Base-by-base conservation (phyloP, 2,113 vertebrate genomes). In the Pterocles burchelli region DNA sequence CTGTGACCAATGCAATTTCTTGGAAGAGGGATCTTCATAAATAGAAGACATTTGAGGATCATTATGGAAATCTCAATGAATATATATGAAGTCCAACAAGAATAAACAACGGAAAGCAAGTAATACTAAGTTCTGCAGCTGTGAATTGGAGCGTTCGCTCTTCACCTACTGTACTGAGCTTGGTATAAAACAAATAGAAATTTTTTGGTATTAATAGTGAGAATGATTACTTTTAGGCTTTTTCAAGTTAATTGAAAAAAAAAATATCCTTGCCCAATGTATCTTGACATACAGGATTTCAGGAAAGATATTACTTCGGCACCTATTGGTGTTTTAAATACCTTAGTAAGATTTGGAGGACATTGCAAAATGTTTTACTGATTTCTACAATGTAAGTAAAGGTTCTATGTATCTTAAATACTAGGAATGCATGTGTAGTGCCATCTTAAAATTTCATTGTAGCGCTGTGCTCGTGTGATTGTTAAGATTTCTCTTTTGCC, bases 391-490 rank as follows among this genome's bases (percentile, higher is more conserved):
- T 13, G 7, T n/a, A 71, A 45, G 20, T 48, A 38, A 74, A 90
- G 11, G 12, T 75, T 79, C 43, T 46, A 1, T 66, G 5, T 76
- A 14, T n/a, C 33, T 58, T 58, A 45, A 85, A 38, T 81, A 77
- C 15, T 57, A 58, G 43, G 66, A 62, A 68, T 67, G 13, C 15
- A 16, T 7, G 11, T 28, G 25, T 67, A 67, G 38, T 51, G 24
- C 15, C 17, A 62, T 31, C 4, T 83, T 91, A 52, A 72, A 65
- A 52, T 84, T 22, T 84, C 10, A 6, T 54, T 65, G 7, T 43
- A n/a, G 55, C 6, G 1, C 33, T 73, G 46, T 54, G 16, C 12
- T 66, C 11, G 36, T 0, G 0, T n/a, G 24, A 45, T 83, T 59
- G 21, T n/a, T 70, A 55, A 66, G 33, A 33, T 55, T 80, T 8